A percentile compares a stretch with the other conserved stretches of the same genome.
phyloP scores from a whole-genome alignment of 2,113 vertebrate genomes.

The Polypterus senegalus region DNA sequence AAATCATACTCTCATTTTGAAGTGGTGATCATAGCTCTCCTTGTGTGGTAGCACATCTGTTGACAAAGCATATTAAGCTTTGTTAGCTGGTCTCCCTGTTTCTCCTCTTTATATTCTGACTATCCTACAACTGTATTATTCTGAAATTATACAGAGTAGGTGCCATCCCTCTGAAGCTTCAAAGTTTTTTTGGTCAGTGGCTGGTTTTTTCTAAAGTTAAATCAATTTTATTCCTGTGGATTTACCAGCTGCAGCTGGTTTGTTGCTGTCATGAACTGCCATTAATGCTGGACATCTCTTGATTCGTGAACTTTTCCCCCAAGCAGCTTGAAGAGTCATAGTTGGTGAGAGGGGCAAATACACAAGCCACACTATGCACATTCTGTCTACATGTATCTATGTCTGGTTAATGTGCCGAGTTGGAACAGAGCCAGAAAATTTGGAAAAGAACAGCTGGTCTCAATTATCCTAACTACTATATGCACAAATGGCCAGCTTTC shows the following conservation, averaged over 20 bases:
- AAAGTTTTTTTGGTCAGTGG: too few species aligned
- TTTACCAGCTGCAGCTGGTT: slow-evolving; percentile 24
- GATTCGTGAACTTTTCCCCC: slow-evolving; percentile 26
- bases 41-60: too few species aligned
- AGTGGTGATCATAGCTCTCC: too few species aligned
- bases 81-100: too few species aligned
- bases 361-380: slow-evolving; percentile 32
- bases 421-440: slow-evolving; percentile 31
- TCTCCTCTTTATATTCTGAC: too few species aligned
- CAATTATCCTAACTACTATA: slow-evolving; percentile 44
- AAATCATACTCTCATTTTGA: too few species aligned
- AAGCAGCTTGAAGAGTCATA: slow-evolving; percentile 25
- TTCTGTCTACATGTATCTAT: slow-evolving; percentile 25
- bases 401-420: slow-evolving; percentile 25
- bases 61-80: too few species aligned
- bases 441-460: slow-evolving; percentile 40
- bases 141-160: too few species aligned
- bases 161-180: too few species aligned
- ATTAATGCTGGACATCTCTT: slow-evolving; percentile 20
- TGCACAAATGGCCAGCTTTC: slow-evolving; percentile 33
- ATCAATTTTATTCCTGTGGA: not conserved
- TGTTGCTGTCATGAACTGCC: slow-evolving; percentile 15
- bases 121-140: too few species aligned
- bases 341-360: slow-evolving; percentile 22
- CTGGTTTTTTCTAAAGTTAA: not conserved